Conservation (phyloP, 1,140 invertebrate species). For the Pentalonia nigronervosa region DNA sequence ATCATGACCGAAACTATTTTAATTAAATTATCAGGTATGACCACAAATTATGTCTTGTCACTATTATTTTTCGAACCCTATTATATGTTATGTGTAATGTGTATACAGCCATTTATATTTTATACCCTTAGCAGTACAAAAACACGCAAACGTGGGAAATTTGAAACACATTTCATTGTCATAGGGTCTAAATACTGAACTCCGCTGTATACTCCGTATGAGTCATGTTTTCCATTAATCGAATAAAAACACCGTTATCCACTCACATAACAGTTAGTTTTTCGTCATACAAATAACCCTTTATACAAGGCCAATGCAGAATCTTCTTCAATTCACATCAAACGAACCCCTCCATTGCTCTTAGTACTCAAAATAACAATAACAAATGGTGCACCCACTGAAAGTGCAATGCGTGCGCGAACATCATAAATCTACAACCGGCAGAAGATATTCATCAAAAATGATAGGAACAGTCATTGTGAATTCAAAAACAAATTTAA, state of each 20-base stretch:
- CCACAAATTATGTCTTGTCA: constrained; percentile 6
- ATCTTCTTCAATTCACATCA: background rate
- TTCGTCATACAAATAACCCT: constrained; percentile 31
- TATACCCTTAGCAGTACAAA: background rate
- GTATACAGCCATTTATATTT: constrained; percentile 3
- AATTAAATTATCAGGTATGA: constrained; percentile 8
- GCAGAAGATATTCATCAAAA: background rate
- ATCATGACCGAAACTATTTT: background rate
- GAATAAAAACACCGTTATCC: constrained; percentile 34
- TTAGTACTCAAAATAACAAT: constrained; percentile 16
- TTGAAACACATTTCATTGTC: background rate
- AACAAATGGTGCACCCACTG: constrained; percentile 5
- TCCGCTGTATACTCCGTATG: background rate
- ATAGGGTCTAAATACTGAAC: background rate
- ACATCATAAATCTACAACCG: background rate
- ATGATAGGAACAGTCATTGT: constrained; percentile 7
- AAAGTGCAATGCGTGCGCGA: constrained; percentile 11
- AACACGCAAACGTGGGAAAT: constrained; percentile 45
- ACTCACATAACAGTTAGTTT: background rate
- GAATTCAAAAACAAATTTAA: constrained; percentile 13
- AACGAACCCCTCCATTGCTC: background rate
- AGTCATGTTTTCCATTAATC: constrained; percentile 44
- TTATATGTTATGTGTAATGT: background rate
- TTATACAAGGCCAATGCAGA: constrained; percentile 1
- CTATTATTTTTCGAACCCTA: background rate